A percentile compares a stretch with the other conserved stretches of the same genome.
Conservation (phyloP, 2,113 vertebrate genomes). For the Toxotes jaculatrix region DNA sequence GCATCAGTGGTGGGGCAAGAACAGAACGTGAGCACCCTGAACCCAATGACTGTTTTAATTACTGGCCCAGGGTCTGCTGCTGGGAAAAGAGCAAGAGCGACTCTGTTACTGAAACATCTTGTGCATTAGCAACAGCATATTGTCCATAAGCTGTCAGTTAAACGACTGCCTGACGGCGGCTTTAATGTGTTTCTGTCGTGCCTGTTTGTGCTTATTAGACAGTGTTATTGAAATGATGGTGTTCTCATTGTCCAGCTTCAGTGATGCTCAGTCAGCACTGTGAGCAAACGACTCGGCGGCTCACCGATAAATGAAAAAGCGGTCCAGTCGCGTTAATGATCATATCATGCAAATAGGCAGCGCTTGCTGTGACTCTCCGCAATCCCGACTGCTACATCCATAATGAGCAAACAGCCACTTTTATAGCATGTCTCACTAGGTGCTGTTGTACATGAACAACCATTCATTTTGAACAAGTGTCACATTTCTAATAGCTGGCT, state of each 20-base stretch:
- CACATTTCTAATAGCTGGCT: slow-evolving; percentile 55
- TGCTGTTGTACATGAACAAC: slow-evolving; percentile 33
- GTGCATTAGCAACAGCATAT: slow-evolving; percentile 8
- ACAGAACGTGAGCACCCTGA: slow-evolving; percentile 15
- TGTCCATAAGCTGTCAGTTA: background rate
- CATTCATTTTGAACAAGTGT: slow-evolving; percentile 64
- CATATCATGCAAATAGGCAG: slow-evolving; percentile 49
- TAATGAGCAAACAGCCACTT: slow-evolving; percentile 45
- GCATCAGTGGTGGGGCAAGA: slow-evolving; percentile 40
- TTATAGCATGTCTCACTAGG: slow-evolving; percentile 44
- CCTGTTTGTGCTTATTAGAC: slow-evolving; percentile 25
- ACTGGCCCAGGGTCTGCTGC: slow-evolving; percentile 12
- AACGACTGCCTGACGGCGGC: background rate
- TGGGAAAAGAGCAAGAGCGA: background rate
- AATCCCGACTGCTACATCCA: slow-evolving; percentile 34
- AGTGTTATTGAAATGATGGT: slow-evolving; percentile 26
- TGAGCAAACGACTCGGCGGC: slow-evolving; percentile 9
- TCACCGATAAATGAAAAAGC: slow-evolving; percentile 15
- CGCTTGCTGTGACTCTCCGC: background rate
- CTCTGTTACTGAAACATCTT: slow-evolving; percentile 1
- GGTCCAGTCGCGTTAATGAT: slow-evolving; percentile 14
- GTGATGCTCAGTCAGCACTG: slow-evolving; percentile 46
- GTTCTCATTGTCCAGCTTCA: background rate
- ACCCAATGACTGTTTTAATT: slow-evolving; percentile 1
- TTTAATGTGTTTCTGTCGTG: slow-evolving; percentile 31